Percentiles rank a stretch among this genome's conserved stretches.
phyloP scores from a whole-genome alignment of 2,113 vertebrate genomes.

The Todiramphus saurophagus region DNA sequence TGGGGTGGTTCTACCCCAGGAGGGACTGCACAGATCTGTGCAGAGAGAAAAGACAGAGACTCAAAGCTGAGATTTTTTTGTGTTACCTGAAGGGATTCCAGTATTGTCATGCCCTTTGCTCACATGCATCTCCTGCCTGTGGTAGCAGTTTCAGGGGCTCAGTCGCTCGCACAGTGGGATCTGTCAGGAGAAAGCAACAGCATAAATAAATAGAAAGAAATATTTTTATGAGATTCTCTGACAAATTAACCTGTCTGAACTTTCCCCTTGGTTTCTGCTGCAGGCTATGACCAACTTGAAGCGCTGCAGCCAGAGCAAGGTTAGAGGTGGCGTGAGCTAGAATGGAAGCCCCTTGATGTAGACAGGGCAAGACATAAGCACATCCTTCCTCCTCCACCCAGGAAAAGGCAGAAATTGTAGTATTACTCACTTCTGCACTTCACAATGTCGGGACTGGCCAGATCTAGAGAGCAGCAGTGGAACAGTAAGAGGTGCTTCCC shows the following conservation, averaged over 20 bases:
- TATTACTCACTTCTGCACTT: not conserved
- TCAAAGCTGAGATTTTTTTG: not conserved
- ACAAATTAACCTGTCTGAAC: not conserved
- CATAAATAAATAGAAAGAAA: not conserved
- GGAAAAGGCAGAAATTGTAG: not conserved
- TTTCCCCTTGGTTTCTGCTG: not conserved
- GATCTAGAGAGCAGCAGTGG: not conserved
- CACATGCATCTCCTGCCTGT: not conserved
- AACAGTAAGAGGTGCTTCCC: not conserved
- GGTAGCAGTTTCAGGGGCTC: not conserved
- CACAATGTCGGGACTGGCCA: not conserved
- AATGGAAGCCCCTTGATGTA: not conserved
- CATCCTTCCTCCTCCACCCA: not conserved
- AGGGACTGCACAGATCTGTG: not conserved
- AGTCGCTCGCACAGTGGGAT: not conserved
- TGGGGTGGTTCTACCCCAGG: not conserved
- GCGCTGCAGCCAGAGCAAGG: not conserved
- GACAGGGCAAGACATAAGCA: not conserved
- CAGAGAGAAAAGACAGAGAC: not conserved
- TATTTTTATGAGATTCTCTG: not conserved
- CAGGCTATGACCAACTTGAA: not conserved
- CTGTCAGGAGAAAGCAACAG: fast-evolving
- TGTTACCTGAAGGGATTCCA: not conserved
- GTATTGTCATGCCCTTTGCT: not conserved
- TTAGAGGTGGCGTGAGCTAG: not conserved